Evolutionary conservation across 2,113 vertebrate species (phyloP).

Genomic region (Vicugna pacos): DNA sequence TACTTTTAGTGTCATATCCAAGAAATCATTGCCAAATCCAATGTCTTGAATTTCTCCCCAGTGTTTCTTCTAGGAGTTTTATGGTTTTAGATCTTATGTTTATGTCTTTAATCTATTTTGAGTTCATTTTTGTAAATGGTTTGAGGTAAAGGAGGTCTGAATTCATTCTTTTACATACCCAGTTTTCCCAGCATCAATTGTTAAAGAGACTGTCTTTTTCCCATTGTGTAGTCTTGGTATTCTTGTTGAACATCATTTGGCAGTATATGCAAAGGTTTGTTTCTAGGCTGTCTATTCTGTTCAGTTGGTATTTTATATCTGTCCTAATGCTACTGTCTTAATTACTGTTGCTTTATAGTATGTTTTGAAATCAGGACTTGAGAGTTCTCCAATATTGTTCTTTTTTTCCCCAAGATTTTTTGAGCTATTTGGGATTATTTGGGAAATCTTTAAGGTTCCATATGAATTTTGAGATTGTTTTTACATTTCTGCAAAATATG

Average conservation of each 20-base stretch:
- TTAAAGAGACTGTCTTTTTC: background rate
- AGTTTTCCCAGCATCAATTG: background rate
- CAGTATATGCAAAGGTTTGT: background rate
- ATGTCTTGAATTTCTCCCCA: background rate
- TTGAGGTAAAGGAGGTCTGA: no score
- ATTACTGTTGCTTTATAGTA: background rate
- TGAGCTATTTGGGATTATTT: background rate
- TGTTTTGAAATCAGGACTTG: background rate
- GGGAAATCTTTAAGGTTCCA: background rate
- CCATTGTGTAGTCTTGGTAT: background rate
- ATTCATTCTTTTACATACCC: background rate
- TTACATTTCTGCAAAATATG: background rate
- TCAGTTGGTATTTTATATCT: background rate
- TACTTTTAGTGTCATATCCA: background rate
- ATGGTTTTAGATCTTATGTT: background rate
- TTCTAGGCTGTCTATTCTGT: background rate
- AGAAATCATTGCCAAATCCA: background rate
- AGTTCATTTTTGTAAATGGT: background rate
- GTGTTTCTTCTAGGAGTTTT: background rate
- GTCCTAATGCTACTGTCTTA: background rate
- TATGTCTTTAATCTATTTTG: background rate
- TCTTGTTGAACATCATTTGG: background rate
- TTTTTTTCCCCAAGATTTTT: background rate
- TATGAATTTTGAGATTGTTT: background rate
- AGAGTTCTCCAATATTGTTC: background rate